Conservation (phyloP, 2,113 vertebrate species). For the Caloenas nicobarica region DNA sequence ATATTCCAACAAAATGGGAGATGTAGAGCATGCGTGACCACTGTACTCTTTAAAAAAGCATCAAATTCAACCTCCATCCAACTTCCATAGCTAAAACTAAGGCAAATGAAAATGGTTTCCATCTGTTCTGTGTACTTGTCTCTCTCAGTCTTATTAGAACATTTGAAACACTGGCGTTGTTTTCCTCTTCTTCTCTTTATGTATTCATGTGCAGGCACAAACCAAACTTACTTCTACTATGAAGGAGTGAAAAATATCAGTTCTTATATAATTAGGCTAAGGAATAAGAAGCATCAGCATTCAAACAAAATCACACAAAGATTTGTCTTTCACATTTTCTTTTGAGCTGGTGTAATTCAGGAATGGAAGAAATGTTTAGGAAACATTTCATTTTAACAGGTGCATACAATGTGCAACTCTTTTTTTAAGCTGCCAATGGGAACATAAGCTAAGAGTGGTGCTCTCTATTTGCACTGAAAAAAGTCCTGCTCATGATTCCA, state of each 20-base stretch:
- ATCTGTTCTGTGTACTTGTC: background rate
- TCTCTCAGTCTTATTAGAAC: background rate
- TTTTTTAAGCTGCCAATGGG: background rate
- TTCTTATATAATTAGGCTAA: background rate
- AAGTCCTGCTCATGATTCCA: slow-evolving; percentile 13
- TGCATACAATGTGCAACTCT: background rate
- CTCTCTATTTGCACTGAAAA: background rate
- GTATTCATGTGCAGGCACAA: background rate
- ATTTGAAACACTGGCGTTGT: background rate
- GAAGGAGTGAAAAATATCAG: background rate
- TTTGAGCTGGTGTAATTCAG: background rate
- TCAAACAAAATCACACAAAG: background rate
- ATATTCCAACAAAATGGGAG: background rate
- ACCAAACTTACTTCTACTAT: background rate
- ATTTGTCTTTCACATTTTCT: background rate
- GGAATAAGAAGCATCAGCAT: background rate
- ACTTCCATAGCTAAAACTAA: background rate
- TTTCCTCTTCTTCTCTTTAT: background rate
- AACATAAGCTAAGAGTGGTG: background rate
- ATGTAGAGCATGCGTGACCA: background rate
- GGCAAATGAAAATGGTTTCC: background rate
- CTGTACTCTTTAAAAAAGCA: background rate
- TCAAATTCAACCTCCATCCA: background rate
- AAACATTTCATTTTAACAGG: slow-evolving; percentile 58
- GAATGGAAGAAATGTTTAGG: slow-evolving; percentile 11